These are phyloP conservation scores for Sinhomidia bicolor DNA, from an alignment of 2,888 invertebrate species.

Conservation along the genomic window DNA sequence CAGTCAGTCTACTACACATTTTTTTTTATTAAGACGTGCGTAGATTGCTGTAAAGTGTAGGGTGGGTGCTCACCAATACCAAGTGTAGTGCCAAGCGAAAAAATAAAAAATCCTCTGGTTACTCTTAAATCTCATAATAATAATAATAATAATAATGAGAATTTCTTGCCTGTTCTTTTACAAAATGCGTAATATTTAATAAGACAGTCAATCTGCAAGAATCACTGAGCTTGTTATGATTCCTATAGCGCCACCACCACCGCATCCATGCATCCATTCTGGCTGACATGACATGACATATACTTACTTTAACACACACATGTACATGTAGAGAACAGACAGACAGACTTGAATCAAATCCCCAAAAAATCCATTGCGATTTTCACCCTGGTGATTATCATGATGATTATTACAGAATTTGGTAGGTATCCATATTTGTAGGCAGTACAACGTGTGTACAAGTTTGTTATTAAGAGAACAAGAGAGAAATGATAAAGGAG, in stretches of 20 bases:
- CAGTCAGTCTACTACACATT: too few species aligned
- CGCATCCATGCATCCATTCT: neutral
- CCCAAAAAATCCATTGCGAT: slow-evolving; percentile 23
- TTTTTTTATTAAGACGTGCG: too few species aligned
- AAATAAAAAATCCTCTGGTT: too few species aligned
- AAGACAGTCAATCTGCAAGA: too few species aligned
- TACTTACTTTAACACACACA: neutral
- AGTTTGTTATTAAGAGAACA: neutral
- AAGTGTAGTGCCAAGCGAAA: too few species aligned
- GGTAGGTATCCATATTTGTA: slow-evolving; percentile 40
- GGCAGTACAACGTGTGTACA: neutral
- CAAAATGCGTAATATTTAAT: too few species aligned
- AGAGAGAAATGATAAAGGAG: slow-evolving; percentile 4
- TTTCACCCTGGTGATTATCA: neutral
- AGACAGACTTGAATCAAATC: neutral
- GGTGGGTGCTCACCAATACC: too few species aligned
- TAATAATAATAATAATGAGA: too few species aligned
- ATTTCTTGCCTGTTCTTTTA: too few species aligned
- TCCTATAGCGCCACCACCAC: neutral
- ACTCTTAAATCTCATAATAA: too few species aligned
- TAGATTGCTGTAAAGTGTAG: too few species aligned
- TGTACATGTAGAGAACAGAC: too few species aligned
- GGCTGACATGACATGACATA: neutral
- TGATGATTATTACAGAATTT: slow-evolving; percentile 26
- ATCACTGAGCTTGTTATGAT: neutral